Evolutionary conservation across 1,140 invertebrate genomes (phyloP).

Genomic region (Lepidurus packardi): DNA sequence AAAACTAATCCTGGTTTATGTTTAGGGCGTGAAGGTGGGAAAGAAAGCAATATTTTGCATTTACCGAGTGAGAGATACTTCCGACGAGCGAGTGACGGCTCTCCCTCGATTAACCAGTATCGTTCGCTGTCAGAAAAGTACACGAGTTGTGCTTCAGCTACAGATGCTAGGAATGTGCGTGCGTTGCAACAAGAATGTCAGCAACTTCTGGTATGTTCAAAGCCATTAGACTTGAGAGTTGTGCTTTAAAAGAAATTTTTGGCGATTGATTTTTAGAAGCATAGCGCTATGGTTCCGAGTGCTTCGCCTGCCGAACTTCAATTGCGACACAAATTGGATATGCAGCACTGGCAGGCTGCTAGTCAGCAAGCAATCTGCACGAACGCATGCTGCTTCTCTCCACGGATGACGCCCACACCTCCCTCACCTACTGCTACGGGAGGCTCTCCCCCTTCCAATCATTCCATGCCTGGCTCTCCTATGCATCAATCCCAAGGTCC

Average conservation of each 20-base stretch:
- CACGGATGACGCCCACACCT: constrained; percentile 46
- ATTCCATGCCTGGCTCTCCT: constrained; percentile 44
- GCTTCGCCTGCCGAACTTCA: constrained; percentile 45
- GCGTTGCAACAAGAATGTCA: constrained; percentile 49
- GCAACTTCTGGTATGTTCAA: constrained; percentile 46
- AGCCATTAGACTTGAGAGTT: not conserved
- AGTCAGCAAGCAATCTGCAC: constrained; percentile 36
- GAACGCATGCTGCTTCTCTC: constrained; percentile 36
- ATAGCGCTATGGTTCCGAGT: constrained; percentile 41
- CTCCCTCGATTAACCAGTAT: constrained; percentile 51
- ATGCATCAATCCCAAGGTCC: constrained; percentile 38
- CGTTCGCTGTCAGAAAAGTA: constrained; percentile 42
- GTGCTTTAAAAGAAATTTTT: not conserved
- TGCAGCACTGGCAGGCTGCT: constrained; percentile 43
- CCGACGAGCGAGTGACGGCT: constrained; percentile 76
- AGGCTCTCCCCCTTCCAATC: constrained; percentile 35
- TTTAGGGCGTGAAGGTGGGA: constrained; percentile 30
- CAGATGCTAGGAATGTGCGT: constrained; percentile 42
- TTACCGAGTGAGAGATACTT: constrained; percentile 43
- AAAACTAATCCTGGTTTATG: not conserved
- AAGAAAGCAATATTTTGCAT: constrained; percentile 26
- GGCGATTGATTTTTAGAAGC: constrained; percentile 40
- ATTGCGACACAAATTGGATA: constrained; percentile 45
- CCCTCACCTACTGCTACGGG: constrained; percentile 42
- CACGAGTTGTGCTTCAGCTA: constrained; percentile 29